These are phyloP conservation scores for Pseudanteris insignis DNA, from an alignment of 2,888 invertebrate species.

Conservation along the genomic window DNA sequence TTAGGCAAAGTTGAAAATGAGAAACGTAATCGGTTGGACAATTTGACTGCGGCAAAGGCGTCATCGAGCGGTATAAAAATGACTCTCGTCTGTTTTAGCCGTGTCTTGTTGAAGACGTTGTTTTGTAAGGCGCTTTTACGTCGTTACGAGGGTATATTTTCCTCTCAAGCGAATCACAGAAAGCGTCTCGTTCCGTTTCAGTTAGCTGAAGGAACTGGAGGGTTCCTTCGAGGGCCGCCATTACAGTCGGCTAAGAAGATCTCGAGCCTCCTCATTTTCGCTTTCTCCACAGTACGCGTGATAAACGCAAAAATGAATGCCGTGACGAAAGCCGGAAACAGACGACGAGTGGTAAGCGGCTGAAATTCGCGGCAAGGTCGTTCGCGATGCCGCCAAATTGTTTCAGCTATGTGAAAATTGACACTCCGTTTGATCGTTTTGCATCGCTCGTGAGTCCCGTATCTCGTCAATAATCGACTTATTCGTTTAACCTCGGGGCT, in stretches of 20 bases:
- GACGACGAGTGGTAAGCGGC: constrained; percentile 38
- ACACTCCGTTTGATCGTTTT: background rate
- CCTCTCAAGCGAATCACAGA: constrained; percentile 57
- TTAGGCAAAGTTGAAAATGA: background rate
- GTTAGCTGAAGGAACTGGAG: constrained; percentile 48
- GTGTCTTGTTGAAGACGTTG: constrained; percentile 37
- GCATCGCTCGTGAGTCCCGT: background rate
- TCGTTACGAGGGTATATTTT: constrained; percentile 49
- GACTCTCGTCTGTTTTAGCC: constrained; percentile 34
- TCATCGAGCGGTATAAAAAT: constrained; percentile 21
- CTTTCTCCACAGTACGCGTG: constrained; percentile 46
- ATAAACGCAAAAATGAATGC: constrained; percentile 56
- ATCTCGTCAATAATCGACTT: constrained; percentile 6
- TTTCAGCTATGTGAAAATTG: constrained; percentile 17
- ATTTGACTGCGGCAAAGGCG: constrained; percentile 17
- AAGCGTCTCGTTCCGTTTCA: constrained; percentile 54
- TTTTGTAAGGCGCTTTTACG: constrained; percentile 40
- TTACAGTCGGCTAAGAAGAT: constrained; percentile 58
- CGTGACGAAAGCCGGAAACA: constrained; percentile 44
- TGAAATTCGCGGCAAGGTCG: constrained; percentile 28
- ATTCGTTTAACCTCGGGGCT: constrained; percentile 13
- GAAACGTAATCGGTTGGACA: constrained; percentile 14
- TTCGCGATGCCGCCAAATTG: constrained; percentile 7
- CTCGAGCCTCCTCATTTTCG: constrained; percentile 52
- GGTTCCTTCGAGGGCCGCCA: constrained; percentile 60